These are phyloP conservation scores for Phthorimaea operculella DNA, from an alignment of 1,140 invertebrate genomes.

Conservation along the genomic window DNA sequence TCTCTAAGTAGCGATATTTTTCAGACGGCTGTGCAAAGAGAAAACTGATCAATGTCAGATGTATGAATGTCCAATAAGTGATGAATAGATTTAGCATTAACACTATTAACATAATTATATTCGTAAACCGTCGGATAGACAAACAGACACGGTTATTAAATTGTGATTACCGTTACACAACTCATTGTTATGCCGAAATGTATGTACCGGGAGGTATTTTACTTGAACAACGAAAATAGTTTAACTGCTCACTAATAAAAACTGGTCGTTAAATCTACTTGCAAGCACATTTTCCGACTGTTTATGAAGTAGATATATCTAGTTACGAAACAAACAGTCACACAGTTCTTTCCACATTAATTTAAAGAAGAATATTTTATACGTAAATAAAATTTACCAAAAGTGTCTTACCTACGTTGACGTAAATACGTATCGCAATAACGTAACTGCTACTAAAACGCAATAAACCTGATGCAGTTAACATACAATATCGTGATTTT, in stretches of 20 bases:
- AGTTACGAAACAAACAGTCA: conserved; percentile 29
- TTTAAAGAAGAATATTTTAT: conserved; percentile 14
- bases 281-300: conserved; percentile 27
- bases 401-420: too few relatives aligned
- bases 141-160: too few relatives aligned
- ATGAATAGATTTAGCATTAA: conserved; percentile 60
- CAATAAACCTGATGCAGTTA: background rate
- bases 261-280: too few relatives aligned
- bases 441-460: background rate
- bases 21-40: conserved; percentile 65
- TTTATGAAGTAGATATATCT: conserved; percentile 51
- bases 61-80: conserved; percentile 64
- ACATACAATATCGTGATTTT: background rate
- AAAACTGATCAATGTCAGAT: conserved; percentile 59
- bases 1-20: conserved; percentile 42
- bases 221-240: too few relatives aligned
- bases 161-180: too few relatives aligned
- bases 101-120: conserved; percentile 53
- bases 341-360: conserved; percentile 23
- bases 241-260: too few relatives aligned
- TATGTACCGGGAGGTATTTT: too few relatives aligned
- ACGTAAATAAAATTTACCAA: conserved; percentile 3
- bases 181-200: too few relatives aligned
- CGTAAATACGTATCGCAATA: background rate
- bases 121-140: conserved; percentile 48